phyloP scores from a whole-genome alignment of 1,140 invertebrate species.

The Penaeus vannamei region DNA sequence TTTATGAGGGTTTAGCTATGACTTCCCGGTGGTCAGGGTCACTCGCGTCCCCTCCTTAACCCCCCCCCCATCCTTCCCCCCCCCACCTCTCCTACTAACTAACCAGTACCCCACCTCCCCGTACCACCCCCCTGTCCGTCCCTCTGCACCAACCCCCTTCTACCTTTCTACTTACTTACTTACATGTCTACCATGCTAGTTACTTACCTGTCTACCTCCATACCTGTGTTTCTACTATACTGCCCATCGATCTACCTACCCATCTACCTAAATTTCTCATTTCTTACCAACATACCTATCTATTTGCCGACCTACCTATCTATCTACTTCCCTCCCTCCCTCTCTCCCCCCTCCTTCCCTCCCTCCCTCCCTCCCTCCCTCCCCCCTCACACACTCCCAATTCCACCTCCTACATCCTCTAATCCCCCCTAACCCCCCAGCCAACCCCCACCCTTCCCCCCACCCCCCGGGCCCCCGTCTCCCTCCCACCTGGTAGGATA shows the following conservation, averaged over 20 bases:
- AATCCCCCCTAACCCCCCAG: slow-evolving; percentile 9
- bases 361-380: not conserved
- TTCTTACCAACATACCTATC: too few species aligned
- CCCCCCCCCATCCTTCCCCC: not conserved
- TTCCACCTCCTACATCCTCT: too few species aligned
- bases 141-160: too few species aligned
- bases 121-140: not conserved
- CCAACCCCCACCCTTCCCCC: not conserved
- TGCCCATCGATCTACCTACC: too few species aligned
- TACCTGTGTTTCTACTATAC: too few species aligned
- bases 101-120: not conserved
- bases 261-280: too few species aligned
- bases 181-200: too few species aligned
- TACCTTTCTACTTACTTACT: too few species aligned
- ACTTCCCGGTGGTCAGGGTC: slow-evolving; percentile 19
- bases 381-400: not conserved
- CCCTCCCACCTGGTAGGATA: not conserved
- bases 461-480: too few species aligned
- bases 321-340: not conserved
- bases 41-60: not conserved
- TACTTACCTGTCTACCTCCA: too few species aligned
- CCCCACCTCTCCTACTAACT: not conserved
- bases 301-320: too few species aligned
- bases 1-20: slow-evolving; percentile 23
- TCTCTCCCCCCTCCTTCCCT: not conserved